Base-by-base conservation (phyloP, 2,888 invertebrate species). In the Tromatobia lineatoria region DNA sequence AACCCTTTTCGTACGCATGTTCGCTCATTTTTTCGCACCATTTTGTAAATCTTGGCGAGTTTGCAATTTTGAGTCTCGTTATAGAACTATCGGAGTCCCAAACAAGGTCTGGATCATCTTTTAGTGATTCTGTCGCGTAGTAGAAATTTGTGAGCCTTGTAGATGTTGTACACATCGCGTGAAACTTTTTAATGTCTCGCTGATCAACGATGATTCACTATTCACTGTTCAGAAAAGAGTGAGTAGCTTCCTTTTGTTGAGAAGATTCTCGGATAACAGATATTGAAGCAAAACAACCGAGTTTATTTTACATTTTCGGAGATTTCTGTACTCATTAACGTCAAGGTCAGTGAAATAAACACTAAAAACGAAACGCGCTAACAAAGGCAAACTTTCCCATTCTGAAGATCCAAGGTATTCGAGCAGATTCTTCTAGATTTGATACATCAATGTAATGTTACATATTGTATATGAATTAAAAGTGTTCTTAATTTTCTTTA, bases 31-130 rank as follows among this genome's bases (percentile, higher is more conserved):
- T 70, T 1, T 52, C 38, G 70, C 74, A 79, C 78, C 82, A 83
- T 20, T 74, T 10, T 2, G 4, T 15, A 2, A 70, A 59, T 15
- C 45, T 70, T 38, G 79, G 82, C 1, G 74, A 70, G 47, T 74
- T 66, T 15, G 34, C 69, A 7, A 79, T 64, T 10, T 11, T 70
- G 3, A 8, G 13, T 10, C 25, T 61, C 47, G 73, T 59, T 15
- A 23, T 0, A 0, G 69, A 45, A 74, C 61, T 74, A 15, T 87
- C 87, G 1, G 87, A 87, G 38, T 86, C 82, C 67, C 84, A 87
- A 2, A 15, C 8, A 11, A 79, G 47, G 3, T 47, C 42, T 11
- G 75, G 80, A 59, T 82, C 84, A n/a, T 71, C 64, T 23, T 74
- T 34, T 1, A 52, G 69, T 3, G 61, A 66, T 67, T 78, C 61